Base-by-base conservation (phyloP, 2,113 vertebrate species). In the Microcebus jonahi region DNA sequence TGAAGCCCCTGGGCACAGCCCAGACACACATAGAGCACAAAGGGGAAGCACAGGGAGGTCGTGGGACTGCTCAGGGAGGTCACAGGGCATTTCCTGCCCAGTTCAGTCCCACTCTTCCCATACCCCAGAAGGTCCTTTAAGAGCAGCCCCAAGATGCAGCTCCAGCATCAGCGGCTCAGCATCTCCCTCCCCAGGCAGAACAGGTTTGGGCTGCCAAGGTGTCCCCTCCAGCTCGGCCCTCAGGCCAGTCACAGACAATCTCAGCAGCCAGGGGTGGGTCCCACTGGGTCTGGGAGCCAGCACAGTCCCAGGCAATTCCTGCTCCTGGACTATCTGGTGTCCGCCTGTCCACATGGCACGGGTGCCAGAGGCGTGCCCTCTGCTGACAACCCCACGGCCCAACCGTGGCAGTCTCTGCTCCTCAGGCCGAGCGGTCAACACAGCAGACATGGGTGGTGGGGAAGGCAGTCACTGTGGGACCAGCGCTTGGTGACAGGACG, bases 1-100 rank as follows among this genome's bases (percentile, higher is more conserved):
- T 75, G 91, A 97, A 97, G 96, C 96, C 75, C 93, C 86, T 0
- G 86, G 96, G 96, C 96, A 91, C 96, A 97, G 97, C 97, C 97
- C 86, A 93, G 96, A 96, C 91, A 94, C 61, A 68, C 53, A 92
- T 3, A 94, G 6, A 75, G 45, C 90, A 92, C 48, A 21, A 45
- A 11, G 50, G 27, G 79, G 34, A 89, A 95, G 83, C 73, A 84
- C 15, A 17, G 48, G 48, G 88, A 1, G 0, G 6, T 9, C 14
- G 2, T 2, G 0, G 8, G 20, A 57, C 61, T 3, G 2, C 85
- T 3, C 20, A 15, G 25, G 73, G 55, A 71, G 50, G 29, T 8
- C 82, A 7, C 75, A 45, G 65, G 48, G 81, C 36, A 45, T 29
- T 34, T 29, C 59, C 23, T 45, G 59, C 59, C 57, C 2, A 63